These are phyloP conservation scores for Haliclystus octoradiatus DNA, from an alignment of 30 jellyfish, hydroid and myxozoan genomes.

Conservation along the genomic window DNA sequence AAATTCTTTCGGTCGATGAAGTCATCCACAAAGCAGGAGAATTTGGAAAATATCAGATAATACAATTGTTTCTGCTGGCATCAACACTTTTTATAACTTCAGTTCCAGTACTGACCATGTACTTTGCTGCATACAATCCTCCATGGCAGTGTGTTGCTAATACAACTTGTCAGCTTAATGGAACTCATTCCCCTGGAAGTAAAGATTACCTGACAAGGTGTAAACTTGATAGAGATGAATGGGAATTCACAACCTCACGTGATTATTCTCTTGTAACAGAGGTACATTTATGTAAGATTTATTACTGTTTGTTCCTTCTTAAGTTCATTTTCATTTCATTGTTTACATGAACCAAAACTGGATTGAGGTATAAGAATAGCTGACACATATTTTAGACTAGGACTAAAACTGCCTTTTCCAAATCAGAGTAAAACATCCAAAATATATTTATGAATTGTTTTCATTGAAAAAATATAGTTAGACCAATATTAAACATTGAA, in stretches of 20 bases:
- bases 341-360: no score
- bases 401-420: no score
- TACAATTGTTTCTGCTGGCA: slow-evolving; percentile 30
- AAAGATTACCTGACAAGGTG: slow-evolving; percentile 22
- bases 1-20: slow-evolving; percentile 20
- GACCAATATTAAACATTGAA: no score
- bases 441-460: no score
- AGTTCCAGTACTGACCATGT: slow-evolving; percentile 50
- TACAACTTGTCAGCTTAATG: slow-evolving; percentile 52
- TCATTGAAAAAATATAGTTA: no score
- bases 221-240: slow-evolving; percentile 31
- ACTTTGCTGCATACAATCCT: slow-evolving; percentile 60
- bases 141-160: slow-evolving; percentile 66
- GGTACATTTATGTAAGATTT: slow-evolving; percentile 17
- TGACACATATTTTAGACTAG: no score
- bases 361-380: no score
- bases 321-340: no score
- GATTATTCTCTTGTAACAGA: slow-evolving; percentile 57
- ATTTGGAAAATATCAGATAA: slow-evolving; percentile 52
- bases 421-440: no score
- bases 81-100: slow-evolving; percentile 41
- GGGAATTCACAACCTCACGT: slow-evolving; percentile 47
- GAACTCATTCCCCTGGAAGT: slow-evolving; percentile 12
- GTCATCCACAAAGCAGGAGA: slow-evolving; percentile 53
- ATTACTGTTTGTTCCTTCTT: neutral